Evolutionary conservation across 2,113 vertebrate genomes (phyloP).

Genomic region (Triplophysa tibetana): DNA sequence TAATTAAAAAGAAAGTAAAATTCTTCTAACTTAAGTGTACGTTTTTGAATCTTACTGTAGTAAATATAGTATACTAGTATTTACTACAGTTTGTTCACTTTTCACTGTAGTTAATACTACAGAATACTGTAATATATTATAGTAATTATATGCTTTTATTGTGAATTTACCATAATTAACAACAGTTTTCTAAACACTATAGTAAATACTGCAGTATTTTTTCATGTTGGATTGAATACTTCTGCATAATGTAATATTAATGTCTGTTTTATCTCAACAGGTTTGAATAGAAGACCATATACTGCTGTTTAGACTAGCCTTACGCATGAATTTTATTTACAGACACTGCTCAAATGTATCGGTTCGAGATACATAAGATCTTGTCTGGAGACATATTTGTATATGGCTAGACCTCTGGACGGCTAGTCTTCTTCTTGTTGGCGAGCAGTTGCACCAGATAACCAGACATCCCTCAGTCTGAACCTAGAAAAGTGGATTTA

Average conservation of each 20-base stretch:
- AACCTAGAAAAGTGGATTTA: slow-evolving; percentile 13
- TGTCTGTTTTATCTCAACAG: slow-evolving; percentile 36
- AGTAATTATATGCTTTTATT: no score
- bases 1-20: no score
- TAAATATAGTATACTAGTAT: no score
- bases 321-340: slow-evolving; percentile 2
- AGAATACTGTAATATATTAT: no score
- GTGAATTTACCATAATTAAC: no score
- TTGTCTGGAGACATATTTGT: neutral
- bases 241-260: neutral
- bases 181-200: no score
- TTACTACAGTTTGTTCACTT: no score
- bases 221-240: neutral
- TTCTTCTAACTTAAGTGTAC: no score
- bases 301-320: slow-evolving; percentile 1
- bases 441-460: slow-evolving; percentile 1
- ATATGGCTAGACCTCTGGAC: neutral
- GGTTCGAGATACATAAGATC: neutral
- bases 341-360: slow-evolving; percentile 21
- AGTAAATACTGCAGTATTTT: no score
- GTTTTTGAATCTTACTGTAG: no score
- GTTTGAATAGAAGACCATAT: slow-evolving; percentile 33
- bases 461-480: neutral
- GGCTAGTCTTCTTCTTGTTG: no score
- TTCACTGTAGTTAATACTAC: no score